phyloP scores from a whole-genome alignment of 2,797 vertebrate genomes.

The Lateolabrax maculatus region DNA sequence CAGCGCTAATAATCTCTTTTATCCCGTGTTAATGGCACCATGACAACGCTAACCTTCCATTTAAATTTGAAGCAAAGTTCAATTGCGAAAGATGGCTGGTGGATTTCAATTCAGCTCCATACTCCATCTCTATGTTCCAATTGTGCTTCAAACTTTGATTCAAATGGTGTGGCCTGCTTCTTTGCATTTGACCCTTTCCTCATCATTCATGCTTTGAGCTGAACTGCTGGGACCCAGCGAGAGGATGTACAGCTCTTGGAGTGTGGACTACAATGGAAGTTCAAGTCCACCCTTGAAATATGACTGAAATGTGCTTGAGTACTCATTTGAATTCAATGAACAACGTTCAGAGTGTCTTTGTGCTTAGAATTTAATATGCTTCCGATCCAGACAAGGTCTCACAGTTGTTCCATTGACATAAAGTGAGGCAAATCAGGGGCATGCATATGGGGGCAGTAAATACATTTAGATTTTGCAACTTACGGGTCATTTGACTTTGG shows the following conservation, averaged over 20 bases:
- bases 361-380: slow-evolving; percentile 60
- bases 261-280: slow-evolving; percentile 67
- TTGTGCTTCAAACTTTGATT: slow-evolving; percentile 81
- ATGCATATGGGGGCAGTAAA: slow-evolving; percentile 56
- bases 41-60: slow-evolving; percentile 80
- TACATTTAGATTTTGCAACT: slow-evolving; percentile 79
- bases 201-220: slow-evolving; percentile 71
- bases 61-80: slow-evolving; percentile 87
- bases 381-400: slow-evolving; percentile 35
- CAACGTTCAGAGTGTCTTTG: slow-evolving; percentile 65
- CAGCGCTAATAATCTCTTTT: slow-evolving; percentile 86
- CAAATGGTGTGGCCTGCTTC: slow-evolving; percentile 67
- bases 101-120: slow-evolving; percentile 69
- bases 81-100: slow-evolving; percentile 75
- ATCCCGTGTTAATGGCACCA: slow-evolving; percentile 82
- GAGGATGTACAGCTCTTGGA: slow-evolving; percentile 63
- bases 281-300: slow-evolving; percentile 79
- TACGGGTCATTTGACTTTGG: slow-evolving; percentile 99
- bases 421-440: slow-evolving; percentile 7
- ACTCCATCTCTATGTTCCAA: slow-evolving; percentile 64
- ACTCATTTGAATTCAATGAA: slow-evolving; percentile 76
- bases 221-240: slow-evolving; percentile 64
- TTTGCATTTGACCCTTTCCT: slow-evolving; percentile 81
- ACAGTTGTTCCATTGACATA: slow-evolving; percentile 27
- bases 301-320: slow-evolving; percentile 71